Evolutionary conservation across 2,113 vertebrate genomes (phyloP), one percentile per base, ranked within the genome.

Genomic region (Lamprotornis superbus): DNA sequence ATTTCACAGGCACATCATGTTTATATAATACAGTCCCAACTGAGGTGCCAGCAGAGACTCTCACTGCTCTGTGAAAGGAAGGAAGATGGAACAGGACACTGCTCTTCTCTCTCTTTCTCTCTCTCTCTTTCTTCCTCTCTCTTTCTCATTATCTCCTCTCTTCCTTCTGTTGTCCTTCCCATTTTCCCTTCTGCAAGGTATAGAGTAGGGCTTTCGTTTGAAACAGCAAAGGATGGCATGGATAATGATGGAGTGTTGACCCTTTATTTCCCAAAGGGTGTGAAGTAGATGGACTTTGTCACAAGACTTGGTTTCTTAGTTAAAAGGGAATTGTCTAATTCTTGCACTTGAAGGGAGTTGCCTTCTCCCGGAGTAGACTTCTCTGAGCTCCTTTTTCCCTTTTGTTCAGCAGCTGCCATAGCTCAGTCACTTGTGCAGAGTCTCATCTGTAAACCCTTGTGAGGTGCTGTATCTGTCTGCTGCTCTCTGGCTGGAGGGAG

Each of bases 101-200:
- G 33, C 55, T 49, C 14, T 74, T 60, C 39, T 42, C 27, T 53
- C 8, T 37, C 4, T 42, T 42, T 42, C 40, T 42, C 14, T 49
- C 21, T n/a, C 6, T 47, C 11, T 74, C 11, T 40, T 11, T 40
- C 39, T 40, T 39, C 10, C 39, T 39, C 11, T 49, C 21, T n/a
- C 6, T 47, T 42, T 49, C 11, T 74, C 14, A 30, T 40, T 42
- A 9, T 67, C 31, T 50, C 10, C 21, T 76, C 31, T 86, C 21
- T 40, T 76, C 25, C 21, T 20, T 7, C 8, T 0, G 0, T 23
- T 57, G 28, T 15, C 16, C 5, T 8, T 14, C 7, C 27, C 24
- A 9, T 69, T 55, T 69, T 18, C 24, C 6, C 50, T 49, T 77
- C 27, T 77, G 11, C 21, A 27, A 44, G 22, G 25, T 19, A 6